Percentiles rank a stretch among this genome's conserved stretches.
Conservation (phyloP, 2,888 invertebrate species). For the Trichopoda pennipes region DNA sequence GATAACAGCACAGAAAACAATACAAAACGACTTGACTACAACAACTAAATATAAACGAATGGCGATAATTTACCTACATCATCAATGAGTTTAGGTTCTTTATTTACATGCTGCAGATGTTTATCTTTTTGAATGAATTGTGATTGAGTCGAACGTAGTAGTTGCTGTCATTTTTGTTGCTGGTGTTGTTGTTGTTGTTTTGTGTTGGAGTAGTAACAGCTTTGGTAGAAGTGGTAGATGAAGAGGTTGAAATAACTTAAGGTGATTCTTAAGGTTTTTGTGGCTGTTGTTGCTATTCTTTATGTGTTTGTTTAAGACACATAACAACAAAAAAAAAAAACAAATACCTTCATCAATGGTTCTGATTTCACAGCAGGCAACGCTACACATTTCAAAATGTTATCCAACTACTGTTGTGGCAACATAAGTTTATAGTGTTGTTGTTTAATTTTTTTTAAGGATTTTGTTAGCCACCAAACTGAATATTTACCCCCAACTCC, state of each 20-base stretch:
- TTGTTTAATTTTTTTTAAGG: constrained; percentile 17
- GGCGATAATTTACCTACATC: constrained; percentile 80
- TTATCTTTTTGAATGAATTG: constrained; percentile 69
- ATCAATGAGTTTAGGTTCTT: constrained; percentile 69
- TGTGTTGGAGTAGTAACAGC: constrained; percentile 17
- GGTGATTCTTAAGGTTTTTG: constrained; percentile 27
- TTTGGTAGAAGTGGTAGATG: constrained; percentile 20
- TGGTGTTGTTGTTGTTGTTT: not conserved
- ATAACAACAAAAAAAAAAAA: too few species aligned
- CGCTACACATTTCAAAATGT: constrained; percentile 46
- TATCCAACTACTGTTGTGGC: constrained; percentile 45
- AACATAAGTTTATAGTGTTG: constrained; percentile 12
- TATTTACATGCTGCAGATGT: constrained; percentile 69
- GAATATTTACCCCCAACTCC: constrained; percentile 11
- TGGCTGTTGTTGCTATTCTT: constrained; percentile 25
- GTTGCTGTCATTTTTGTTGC: constrained; percentile 10
- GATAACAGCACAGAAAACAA: constrained; percentile 39
- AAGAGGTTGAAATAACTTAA: constrained; percentile 44
- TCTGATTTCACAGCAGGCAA: constrained; percentile 72
- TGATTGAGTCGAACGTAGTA: constrained; percentile 62
- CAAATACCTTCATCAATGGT: constrained; percentile 44
- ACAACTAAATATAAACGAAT: constrained; percentile 65
- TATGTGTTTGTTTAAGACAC: too few species aligned
- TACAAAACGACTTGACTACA: constrained; percentile 47
- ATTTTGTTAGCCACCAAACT: constrained; percentile 46